These are phyloP conservation scores for Heliconius hermathena DNA, from an alignment of 1,140 invertebrate genomes.

Conservation along the genomic window DNA sequence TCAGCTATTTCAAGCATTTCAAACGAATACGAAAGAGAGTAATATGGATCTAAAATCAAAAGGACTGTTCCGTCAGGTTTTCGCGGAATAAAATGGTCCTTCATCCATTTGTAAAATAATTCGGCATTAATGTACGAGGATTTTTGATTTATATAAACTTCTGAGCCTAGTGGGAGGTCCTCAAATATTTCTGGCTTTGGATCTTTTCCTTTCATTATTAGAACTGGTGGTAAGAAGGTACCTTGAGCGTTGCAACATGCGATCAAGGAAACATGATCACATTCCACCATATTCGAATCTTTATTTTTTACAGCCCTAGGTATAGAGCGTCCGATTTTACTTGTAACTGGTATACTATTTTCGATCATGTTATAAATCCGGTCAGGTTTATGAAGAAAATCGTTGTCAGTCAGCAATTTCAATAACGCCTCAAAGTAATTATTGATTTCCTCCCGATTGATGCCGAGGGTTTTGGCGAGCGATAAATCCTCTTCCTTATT, in stretches of 20 bases:
- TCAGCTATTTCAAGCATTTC: conserved; percentile 55
- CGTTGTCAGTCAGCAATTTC: not conserved
- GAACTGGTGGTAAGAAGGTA: not conserved
- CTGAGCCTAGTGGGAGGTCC: conserved; percentile 52
- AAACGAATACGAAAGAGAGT: conserved; percentile 52
- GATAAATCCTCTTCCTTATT: not conserved
- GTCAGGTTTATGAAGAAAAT: not conserved
- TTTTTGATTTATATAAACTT: conserved; percentile 59
- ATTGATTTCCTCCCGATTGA: not conserved
- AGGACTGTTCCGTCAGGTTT: conserved; percentile 59
- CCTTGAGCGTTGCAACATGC: conserved; percentile 15
- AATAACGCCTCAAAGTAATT: not conserved
- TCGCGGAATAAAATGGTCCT: conserved; percentile 58
- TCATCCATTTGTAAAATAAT: conserved; percentile 66
- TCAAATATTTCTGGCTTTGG: conserved; percentile 48
- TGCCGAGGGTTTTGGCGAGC: not conserved
- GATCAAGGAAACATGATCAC: conserved; percentile 8
- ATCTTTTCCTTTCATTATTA: conserved; percentile 17
- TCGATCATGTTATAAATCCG: conserved; percentile 4
- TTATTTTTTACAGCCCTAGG: not conserved
- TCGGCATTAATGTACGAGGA: conserved; percentile 61
- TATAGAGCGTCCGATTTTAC: not conserved
- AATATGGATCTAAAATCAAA: conserved; percentile 65
- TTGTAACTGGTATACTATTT: conserved; percentile 9
- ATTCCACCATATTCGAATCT: not conserved